These are phyloP conservation scores for Lottia gigantea DNA, from an alignment of 2,888 invertebrate genomes.

Conservation along the genomic window DNA sequence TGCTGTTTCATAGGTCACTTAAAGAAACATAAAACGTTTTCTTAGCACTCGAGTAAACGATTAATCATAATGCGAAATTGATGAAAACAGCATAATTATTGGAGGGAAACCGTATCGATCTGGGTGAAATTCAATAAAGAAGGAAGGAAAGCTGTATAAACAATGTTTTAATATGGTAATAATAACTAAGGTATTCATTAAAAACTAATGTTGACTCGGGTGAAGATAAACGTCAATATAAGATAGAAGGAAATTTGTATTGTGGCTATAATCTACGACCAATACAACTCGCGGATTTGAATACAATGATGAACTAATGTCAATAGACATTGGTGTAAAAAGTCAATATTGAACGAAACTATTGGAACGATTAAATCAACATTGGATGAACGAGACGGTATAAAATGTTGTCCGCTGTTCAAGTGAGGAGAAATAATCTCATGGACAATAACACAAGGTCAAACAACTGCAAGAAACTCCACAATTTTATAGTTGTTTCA, in stretches of 20 bases:
- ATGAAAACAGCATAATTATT: background rate
- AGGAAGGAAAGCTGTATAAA: constrained; percentile 4
- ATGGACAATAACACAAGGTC: too few species aligned
- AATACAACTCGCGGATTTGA: constrained; percentile 4
- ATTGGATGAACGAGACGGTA: background rate
- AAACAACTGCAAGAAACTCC: too few species aligned
- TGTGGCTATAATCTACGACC: constrained; percentile 5
- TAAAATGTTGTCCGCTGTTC: too few species aligned
- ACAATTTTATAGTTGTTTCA: too few species aligned
- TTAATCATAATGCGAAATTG: constrained; percentile 4
- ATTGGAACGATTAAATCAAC: constrained; percentile 8
- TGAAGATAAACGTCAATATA: background rate
- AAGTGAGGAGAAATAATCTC: too few species aligned
- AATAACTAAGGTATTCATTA: constrained; percentile 8
- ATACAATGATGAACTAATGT: constrained; percentile 1
- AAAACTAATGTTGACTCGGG: background rate
- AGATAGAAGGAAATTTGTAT: background rate
- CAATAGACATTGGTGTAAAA: constrained; percentile 6
- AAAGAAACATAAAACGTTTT: constrained; percentile 4
- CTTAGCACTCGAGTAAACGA: background rate
- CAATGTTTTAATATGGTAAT: constrained; percentile 4
- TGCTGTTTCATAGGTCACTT: background rate
- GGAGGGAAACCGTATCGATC: background rate
- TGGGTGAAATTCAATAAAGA: background rate
- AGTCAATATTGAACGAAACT: constrained; percentile 1